Evolutionary conservation across 2,113 vertebrate genomes (phyloP), one percentile per base, ranked within the genome.

Genomic region (Leucopsar rothschildi): DNA sequence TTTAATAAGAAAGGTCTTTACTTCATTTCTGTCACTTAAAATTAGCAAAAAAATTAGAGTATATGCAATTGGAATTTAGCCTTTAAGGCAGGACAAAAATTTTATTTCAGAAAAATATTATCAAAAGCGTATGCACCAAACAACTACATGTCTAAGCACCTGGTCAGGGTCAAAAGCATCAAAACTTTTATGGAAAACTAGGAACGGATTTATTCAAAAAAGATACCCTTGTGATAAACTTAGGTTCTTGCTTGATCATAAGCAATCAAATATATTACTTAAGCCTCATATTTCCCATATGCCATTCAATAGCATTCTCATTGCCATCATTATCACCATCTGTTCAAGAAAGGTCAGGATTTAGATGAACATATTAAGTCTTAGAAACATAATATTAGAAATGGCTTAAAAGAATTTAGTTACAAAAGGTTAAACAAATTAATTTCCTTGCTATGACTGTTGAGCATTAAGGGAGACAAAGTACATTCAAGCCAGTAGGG

Each of bases 261-360:
- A 68, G 39, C 22, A 83, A 90, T 81, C 55, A 69, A 50, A 79
- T 40, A 25, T 20, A 59, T 84, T 71, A 37, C 66, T 76, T 52
- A 27, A 49, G 50, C 45, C 55, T 91, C 70, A 7, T 24, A 65
- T 90, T 87, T 85, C 63, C 61, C 55, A 31, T 45, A 55, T 39
- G 47, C 21, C 39, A 33, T 76, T 80, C 78, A 85, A 42, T 31
- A 91, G 33, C 61, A 82, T 72, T 69, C 45, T 68, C 81, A 45
- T 76, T 89, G 82, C 88, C 95, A 92, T 80, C 63, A 25, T 31
- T 65, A 82, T 69, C 84, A 72, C 75, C 84, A 90, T 91, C 91
- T 95, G 70, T 82, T 95, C 68, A 80, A 90, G 55, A 94, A 95
- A 96, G 93, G 55, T 95, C 82, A 55, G 89, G 89, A 90, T 82